Conservation (phyloP, 92 coral and sea anemone genomes). For the Epizoanthus fatuus region DNA sequence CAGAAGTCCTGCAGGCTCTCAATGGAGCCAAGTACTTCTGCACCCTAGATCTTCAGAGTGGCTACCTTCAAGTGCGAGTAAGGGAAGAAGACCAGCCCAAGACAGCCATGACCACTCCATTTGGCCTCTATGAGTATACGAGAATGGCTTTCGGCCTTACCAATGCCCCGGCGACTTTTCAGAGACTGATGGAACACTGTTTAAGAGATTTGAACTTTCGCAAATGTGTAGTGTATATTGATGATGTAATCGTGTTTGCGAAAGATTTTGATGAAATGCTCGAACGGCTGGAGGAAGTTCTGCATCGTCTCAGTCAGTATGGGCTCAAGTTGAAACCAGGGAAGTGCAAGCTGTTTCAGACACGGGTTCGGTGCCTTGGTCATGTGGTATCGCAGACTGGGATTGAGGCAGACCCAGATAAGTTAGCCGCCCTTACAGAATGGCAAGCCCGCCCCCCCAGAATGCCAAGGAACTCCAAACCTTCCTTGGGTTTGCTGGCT, state of each 20-base stretch:
- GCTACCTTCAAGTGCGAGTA: constrained; percentile 56
- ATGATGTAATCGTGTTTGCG: constrained; percentile 61
- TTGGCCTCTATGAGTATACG: constrained; percentile 60
- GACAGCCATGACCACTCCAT: constrained; percentile 66
- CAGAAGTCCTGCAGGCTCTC: constrained; percentile 59
- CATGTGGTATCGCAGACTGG: constrained; percentile 64
- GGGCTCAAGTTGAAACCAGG: constrained; percentile 60
- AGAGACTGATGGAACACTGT: constrained; percentile 67
- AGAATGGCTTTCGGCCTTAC: not conserved
- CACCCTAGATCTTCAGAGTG: constrained; percentile 66
- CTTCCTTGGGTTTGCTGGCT: constrained; percentile 70
- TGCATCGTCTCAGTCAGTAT: constrained; percentile 47
- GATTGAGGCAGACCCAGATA: constrained; percentile 58
- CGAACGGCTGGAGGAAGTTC: constrained; percentile 35
- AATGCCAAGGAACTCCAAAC: constrained; percentile 62
- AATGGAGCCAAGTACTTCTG: constrained; percentile 61
- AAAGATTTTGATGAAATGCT: constrained; percentile 57
- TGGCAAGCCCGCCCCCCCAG: constrained; percentile 48
- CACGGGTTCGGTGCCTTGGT: constrained; percentile 51
- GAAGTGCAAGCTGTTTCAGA: constrained; percentile 68
- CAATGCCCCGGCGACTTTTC: constrained; percentile 19
- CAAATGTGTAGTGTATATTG: constrained; percentile 51
- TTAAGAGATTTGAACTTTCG: constrained; percentile 42
- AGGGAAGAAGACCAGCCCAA: constrained; percentile 50
- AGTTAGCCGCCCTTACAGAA: constrained; percentile 38